These are phyloP conservation scores for Drosophila repletoides DNA, from an alignment of 1,140 invertebrate species.

Conservation along the genomic window DNA sequence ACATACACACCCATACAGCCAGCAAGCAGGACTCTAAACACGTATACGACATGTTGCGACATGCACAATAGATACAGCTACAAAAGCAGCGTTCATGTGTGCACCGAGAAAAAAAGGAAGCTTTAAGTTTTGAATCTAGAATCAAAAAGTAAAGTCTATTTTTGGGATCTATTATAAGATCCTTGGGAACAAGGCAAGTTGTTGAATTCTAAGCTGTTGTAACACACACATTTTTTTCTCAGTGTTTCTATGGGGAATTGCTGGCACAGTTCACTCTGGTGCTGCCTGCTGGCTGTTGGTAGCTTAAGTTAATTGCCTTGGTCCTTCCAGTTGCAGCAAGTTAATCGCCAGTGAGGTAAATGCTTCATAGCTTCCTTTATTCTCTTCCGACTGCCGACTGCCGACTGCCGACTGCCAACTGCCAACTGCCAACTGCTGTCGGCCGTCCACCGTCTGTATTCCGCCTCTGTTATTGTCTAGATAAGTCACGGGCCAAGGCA, in stretches of 20 bases:
- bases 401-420: background rate
- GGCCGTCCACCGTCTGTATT: background rate
- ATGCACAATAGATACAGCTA: slow-evolving; percentile 41
- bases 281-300: slow-evolving; percentile 25
- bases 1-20: background rate
- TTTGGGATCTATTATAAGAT: no score
- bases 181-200: no score
- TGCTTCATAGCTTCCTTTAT: slow-evolving; percentile 24
- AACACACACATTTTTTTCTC: no score
- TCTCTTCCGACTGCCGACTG: slow-evolving; percentile 25
- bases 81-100: background rate
- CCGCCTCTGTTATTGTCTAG: slow-evolving; percentile 21
- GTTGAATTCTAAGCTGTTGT: no score
- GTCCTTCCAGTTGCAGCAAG: slow-evolving; percentile 40
- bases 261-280: background rate
- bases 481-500: slow-evolving; percentile 51
- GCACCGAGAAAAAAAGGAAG: no score
- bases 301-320: slow-evolving; percentile 62
- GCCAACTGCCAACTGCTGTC: background rate
- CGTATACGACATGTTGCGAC: slow-evolving; percentile 59
- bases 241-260: background rate
- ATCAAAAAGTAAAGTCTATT: no score
- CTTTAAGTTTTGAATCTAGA: no score
- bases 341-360: slow-evolving; percentile 49
- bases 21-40: slow-evolving; percentile 30